Base-by-base conservation (phyloP, 1,140 invertebrate genomes). In the Neotoxoptera formosana region DNA sequence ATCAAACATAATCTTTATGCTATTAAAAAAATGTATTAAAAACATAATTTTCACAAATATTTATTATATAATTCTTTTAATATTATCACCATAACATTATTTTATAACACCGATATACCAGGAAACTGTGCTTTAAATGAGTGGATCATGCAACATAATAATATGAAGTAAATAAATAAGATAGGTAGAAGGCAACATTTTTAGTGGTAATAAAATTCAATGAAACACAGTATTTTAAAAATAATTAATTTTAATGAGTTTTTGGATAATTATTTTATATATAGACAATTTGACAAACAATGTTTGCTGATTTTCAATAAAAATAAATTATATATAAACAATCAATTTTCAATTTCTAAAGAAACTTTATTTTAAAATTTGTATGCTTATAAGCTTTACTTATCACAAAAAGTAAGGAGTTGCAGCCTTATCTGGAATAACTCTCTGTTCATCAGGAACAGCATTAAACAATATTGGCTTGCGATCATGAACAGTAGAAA, bases 371-470 rank as follows among this genome's bases (percentile, higher is more conserved):
- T 51, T 84, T 51, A 41, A 67, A 36, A 60, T 90, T 2, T 60
- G 8, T 60, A 90, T 89, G 2, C 51, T 41, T 90, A 60, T 41
- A 30, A 41, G 41, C 9, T 84, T 84, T 30, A 84, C 76, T 81
- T 88, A 96, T 96, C 95, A 99, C 95, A 99, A 97, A 96, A 99
- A 99, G 95, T 99, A 99, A 30, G 99, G 99, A 93, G 98, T 99
- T 81, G 98, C 98, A 94, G 97, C 98, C 95, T 97, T 96, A 90
- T 97, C 97, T 94, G 99, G 99, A 95, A 99, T 98, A 94, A 99
- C 97, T 94, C 99, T 96, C 94, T 99, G 97, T 45, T 96, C 96
- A 95, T 99, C 98, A 56, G 99, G 99, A 76, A 99, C 99, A 81
- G 99, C 99, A 94, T 97, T 96, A 95, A 99, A 99, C 94, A 99